Percentiles rank a stretch among this genome's conserved stretches.
These are phyloP conservation scores for Endotricha flammealis DNA, from an alignment of 2,888 invertebrate species.

Conservation along the genomic window DNA sequence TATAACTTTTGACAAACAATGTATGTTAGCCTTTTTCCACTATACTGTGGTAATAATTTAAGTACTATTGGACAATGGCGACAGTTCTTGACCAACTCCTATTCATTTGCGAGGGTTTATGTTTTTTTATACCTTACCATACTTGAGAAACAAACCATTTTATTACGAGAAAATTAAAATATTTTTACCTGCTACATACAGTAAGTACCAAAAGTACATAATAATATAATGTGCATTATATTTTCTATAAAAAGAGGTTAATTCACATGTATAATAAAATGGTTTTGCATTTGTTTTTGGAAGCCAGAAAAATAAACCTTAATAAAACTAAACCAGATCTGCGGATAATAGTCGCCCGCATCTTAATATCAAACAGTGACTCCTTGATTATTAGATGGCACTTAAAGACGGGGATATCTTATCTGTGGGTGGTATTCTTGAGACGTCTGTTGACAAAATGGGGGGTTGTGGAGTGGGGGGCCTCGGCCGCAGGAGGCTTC, in stretches of 20 bases:
- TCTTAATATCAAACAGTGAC: constrained; percentile 10
- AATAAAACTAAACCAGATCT: constrained; percentile 1
- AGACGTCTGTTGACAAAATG: constrained; percentile 33
- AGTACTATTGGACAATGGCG: background rate
- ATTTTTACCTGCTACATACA: constrained; percentile 4
- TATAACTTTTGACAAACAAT: background rate
- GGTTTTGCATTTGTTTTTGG: too few species aligned
- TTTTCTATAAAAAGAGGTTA: too few species aligned
- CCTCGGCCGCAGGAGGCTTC: constrained; percentile 56
- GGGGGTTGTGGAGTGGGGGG: constrained; percentile 24
- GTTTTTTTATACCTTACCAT: too few species aligned
- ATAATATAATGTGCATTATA: too few species aligned
- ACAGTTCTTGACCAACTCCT: too few species aligned
- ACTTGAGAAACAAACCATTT: too few species aligned
- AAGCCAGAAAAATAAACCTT: too few species aligned
- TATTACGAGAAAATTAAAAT: constrained; percentile 6
- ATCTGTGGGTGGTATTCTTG: constrained; percentile 26
- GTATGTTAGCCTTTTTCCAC: background rate
- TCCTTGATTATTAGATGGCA: constrained; percentile 16
- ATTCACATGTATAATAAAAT: too few species aligned
- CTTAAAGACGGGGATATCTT: constrained; percentile 19
- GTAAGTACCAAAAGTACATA: too few species aligned
- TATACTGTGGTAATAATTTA: too few species aligned
- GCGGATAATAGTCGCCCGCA: constrained; percentile 9
- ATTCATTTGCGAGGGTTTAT: too few species aligned